phyloP scores from a whole-genome alignment of 2,797 vertebrate genomes.

The Acipenser oxyrinchus region DNA sequence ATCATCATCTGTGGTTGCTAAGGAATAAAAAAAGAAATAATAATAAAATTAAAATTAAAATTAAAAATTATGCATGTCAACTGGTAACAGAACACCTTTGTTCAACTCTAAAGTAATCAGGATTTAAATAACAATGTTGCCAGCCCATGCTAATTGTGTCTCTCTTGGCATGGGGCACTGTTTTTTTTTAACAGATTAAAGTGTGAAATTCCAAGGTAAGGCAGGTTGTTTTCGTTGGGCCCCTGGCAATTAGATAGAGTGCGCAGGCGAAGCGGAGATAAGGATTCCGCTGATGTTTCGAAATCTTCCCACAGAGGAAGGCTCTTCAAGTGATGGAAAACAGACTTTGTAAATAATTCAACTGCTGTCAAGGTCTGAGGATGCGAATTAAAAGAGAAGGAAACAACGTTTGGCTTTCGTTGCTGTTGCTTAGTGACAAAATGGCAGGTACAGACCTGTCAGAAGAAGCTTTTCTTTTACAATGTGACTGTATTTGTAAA shows the following conservation, averaged over 20 bases:
- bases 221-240: background rate
- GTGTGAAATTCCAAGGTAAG: background rate
- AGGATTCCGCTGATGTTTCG: slow-evolving; percentile 6
- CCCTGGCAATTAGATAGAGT: slow-evolving; percentile 1
- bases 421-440: slow-evolving; percentile 20
- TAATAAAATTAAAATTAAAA: too few relatives aligned
- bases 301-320: background rate
- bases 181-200: slow-evolving; percentile 2
- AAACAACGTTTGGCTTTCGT: slow-evolving; percentile 10
- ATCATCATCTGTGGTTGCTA: too few relatives aligned
- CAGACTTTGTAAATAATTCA: slow-evolving; percentile 1
- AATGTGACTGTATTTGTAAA: too few relatives aligned
- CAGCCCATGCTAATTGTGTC: background rate
- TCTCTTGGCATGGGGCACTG: background rate
- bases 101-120: background rate
- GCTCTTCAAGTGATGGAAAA: slow-evolving; percentile 5
- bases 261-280: background rate
- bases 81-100: too few relatives aligned
- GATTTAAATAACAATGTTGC: slow-evolving; percentile 2
- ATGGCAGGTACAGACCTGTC: slow-evolving; percentile 24
- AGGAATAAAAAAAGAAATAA: too few relatives aligned
- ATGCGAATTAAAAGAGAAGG: slow-evolving; percentile 10
- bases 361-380: background rate
- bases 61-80: too few relatives aligned
- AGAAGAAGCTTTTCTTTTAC: slow-evolving; percentile 25